Evolutionary conservation across 2,797 vertebrate species (phyloP), one percentile per base, ranked within the genome.

Genomic region (Characodon lateralis): DNA sequence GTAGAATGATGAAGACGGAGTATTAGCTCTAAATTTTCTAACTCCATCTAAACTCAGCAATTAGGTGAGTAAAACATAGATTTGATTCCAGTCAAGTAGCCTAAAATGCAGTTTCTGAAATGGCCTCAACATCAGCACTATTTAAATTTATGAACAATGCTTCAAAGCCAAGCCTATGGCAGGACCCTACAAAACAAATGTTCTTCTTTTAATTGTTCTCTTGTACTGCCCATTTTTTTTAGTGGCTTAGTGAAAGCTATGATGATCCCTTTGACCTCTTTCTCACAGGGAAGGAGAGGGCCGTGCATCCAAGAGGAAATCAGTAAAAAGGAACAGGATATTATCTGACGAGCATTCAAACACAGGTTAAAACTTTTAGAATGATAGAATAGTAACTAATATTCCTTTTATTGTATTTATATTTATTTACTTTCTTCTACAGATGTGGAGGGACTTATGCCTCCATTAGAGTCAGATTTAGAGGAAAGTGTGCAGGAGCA

Each of bases 401-500:
- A 53, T 10, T 28, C 4, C 9, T 26, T 6, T 0, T 7, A 51
- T 65, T 43, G 66, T 6, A 0, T 7, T 2, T 12, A 48, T 0
- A 61, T 59, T 18, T 61, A 39, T 1, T 5, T 5, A 4, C 9
- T 39, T 35, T 22, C 53, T 9, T 55, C 51, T 48, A 2, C 78
- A 91, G 90, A 75, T 59, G 79, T 79, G 77, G 9, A 61, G 50
- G 5, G 31, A 5, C 3, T 72, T 70, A 0, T 84, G 66, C 5
- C 78, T 3, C 94, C 89, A 2, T 1, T 94, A 24, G 92, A 94
- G 24, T 81, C 59, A 0, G 93, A 94, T 72, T 2, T 78, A 10
- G 92, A 93, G 0, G 87, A 85, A 16, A 78, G 18, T 79, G 1
- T 6, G n/a, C 3, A 16, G 12, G 74, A 82, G 31, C 5, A 71